Base-by-base conservation (phyloP, 2,888 invertebrate species). In the Petrophora chlorosata region DNA sequence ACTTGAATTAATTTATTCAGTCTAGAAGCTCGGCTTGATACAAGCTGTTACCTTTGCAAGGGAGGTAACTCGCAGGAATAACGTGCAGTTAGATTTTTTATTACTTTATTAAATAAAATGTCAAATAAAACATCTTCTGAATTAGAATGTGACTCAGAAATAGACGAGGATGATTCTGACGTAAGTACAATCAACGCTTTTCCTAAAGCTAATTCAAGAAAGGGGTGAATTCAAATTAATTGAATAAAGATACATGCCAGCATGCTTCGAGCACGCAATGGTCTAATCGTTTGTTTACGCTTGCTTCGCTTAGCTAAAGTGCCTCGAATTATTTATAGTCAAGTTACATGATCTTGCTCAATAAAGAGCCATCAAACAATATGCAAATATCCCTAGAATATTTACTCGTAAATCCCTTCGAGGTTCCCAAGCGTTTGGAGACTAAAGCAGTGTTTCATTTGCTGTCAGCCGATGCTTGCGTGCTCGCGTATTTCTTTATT, bases 261-360 rank as follows among this genome's bases (percentile, higher is more conserved):
- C 57, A 66, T 70, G 71, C 67, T 70, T 67, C 32, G 58, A 59
- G 62, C 87, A 87, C 86, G 88, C 87, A 81, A 83, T 56, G 65
- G 60, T 73, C 74, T 82, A 84, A 82, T 83, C 76, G 72, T 83
- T 84, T 80, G 79, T 86, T 85, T 85, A 85, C 80, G 85, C 86
- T 84, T 80, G 76, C 77, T 79, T 78, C 46, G 73, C 72, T 76
- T 77, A 67, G 67, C 73, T 75, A 74, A 84, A 82, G 79, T 76
- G 76, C 73, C 73, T 73, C 64, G 66, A 79, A 74, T 76, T 82
- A 82, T 85, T 84, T 85, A 87, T 81, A 76, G 81, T 70, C 74
- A 57, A 73, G 76, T 87, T 80, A 84, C 88, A 89, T 88, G 89
- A 84, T 80, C 73, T 63, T 76, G 62, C 67, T 71, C 83, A 81